These are phyloP conservation scores for Prosapia bicincta DNA, from an alignment of 2,888 invertebrate species.

Conservation along the genomic window DNA sequence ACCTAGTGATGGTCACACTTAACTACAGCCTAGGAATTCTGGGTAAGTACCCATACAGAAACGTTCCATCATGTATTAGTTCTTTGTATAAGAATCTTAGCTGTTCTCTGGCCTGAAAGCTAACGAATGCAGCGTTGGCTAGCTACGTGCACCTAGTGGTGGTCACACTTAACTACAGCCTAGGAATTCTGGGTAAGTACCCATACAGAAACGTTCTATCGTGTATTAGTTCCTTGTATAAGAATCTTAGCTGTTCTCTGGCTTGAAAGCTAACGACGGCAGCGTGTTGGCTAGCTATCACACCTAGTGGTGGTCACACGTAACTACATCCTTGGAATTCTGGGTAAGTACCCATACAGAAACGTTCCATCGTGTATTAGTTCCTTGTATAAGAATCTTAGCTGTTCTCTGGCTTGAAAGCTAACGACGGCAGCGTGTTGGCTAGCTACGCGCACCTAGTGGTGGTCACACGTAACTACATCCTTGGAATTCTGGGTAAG, in stretches of 20 bases:
- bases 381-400: no score
- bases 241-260: no score
- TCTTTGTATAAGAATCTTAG: no score
- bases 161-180: slow-evolving; percentile 55
- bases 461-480: no score
- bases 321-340: slow-evolving; percentile 41
- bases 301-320: slow-evolving; percentile 79
- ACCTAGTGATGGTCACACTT: slow-evolving; percentile 76
- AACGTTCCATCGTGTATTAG: no score
- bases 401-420: no score
- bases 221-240: no score
- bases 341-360: slow-evolving; percentile 38
- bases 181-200: slow-evolving; percentile 41
- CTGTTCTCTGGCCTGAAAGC: no score
- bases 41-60: slow-evolving; percentile 36
- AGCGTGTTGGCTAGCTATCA: slow-evolving; percentile 83
- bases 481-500: no score
- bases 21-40: slow-evolving; percentile 42
- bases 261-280: slow-evolving; percentile 93
- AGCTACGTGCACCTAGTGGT: slow-evolving; percentile 89
- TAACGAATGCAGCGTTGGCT: slow-evolving; percentile 89
- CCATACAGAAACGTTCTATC: no score
- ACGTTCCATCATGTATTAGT: no score
- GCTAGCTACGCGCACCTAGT: no score
- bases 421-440: slow-evolving; percentile 95